Evolutionary conservation across 2,113 vertebrate species (phyloP), one percentile per base, ranked within the genome.

Genomic region (Ailuropoda melanoleuca): DNA sequence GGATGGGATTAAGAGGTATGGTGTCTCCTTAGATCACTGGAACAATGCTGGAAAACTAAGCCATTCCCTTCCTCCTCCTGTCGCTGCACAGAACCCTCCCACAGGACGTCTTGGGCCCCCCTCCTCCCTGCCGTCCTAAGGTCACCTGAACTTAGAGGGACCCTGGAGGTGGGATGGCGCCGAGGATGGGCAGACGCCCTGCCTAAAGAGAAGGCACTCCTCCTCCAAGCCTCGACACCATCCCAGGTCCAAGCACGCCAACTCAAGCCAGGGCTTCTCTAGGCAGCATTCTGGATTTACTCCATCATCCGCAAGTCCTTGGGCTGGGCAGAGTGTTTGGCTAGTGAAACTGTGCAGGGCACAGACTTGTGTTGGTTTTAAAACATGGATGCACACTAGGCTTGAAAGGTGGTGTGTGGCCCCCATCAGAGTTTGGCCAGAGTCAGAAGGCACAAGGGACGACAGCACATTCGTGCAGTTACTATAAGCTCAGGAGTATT

Each of bases 241-340:
- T 98, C 97, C 94, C 93, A 98, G 98, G 97, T 98, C 98, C 98
- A 97, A 97, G 97, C 97, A 98, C 95, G 2, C 81, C 91, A 95
- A 98, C 26, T 78, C 46, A 19, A 98, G 84, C 80, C 97, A 98
- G 93, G 98, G 97, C 97, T 98, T 97, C 77, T 95, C 93, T 97
- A 86, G 72, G 77, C 95, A 97, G 77, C 46, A 37, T 60, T 96
- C 50, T 78, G 97, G 97, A 97, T 98, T 98, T 98, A 95, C 93
- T 97, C 97, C 96, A 90, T 97, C 97, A 98, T 96, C 97, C 98
- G 93, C 48, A 97, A 95, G 12, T 90, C 97, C 96, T 95, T 81
- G 88, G 88, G 62, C 94, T 31, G 29, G 19, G 43, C 60, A 29
- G 72, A 95, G 80, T 95, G 74, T 46, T 75, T 98, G 93, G 90